These are phyloP conservation scores for Tachystola acroxantha DNA, from an alignment of 2,888 invertebrate species.

Conservation along the genomic window DNA sequence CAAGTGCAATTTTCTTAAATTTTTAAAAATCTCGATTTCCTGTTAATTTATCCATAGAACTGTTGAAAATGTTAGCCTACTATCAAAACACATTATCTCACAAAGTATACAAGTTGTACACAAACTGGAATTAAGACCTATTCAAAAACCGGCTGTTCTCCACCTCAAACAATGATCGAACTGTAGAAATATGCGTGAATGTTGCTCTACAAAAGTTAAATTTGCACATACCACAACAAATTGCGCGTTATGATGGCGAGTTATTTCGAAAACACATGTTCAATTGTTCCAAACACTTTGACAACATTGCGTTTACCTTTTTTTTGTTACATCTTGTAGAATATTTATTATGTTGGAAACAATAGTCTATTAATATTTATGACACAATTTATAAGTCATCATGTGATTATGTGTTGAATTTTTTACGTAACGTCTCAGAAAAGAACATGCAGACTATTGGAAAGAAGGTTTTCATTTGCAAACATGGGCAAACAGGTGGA, in stretches of 20 bases:
- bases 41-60: too few relatives aligned
- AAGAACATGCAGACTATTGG: not conserved
- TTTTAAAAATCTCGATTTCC: too few relatives aligned
- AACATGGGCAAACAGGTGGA: too few relatives aligned
- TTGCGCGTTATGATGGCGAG: slow-evolving; percentile 20
- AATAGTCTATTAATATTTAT: slow-evolving; percentile 50
- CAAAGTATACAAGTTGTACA: too few relatives aligned
- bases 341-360: slow-evolving; percentile 44
- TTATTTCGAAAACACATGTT: slow-evolving; percentile 36
- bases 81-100: too few relatives aligned
- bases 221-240: slow-evolving; percentile 21
- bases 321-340: slow-evolving; percentile 17
- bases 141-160: not conserved
- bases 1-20: too few relatives aligned
- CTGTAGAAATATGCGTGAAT: not conserved
- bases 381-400: slow-evolving; percentile 39
- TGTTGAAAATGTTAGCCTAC: too few relatives aligned
- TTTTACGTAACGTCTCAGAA: not conserved
- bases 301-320: slow-evolving; percentile 12
- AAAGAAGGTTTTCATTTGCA: too few relatives aligned
- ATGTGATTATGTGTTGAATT: slow-evolving; percentile 13
- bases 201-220: slow-evolving; percentile 12
- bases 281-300: slow-evolving; percentile 20
- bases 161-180: slow-evolving; percentile 13
- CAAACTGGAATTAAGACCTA: not conserved